Conservation (phyloP, 1,140 invertebrate species). For the Oncopodura yosiiana region DNA sequence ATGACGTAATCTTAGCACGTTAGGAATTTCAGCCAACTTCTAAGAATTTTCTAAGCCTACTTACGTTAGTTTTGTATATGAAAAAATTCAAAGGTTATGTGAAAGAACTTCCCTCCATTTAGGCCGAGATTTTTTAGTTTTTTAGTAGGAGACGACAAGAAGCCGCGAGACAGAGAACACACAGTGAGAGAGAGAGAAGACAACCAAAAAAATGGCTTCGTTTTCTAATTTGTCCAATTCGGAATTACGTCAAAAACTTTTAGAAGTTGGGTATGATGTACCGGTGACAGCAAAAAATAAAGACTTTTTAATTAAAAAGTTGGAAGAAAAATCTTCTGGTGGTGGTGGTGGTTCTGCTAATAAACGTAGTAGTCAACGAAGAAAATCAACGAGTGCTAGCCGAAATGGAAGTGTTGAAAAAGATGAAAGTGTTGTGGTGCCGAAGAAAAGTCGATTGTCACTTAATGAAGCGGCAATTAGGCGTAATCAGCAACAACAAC, state of each 20-base stretch:
- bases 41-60: too few species aligned
- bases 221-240: conserved; percentile 22
- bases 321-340: conserved; percentile 9
- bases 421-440: background rate
- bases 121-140: too few species aligned
- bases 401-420: background rate
- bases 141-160: too few species aligned
- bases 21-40: too few species aligned
- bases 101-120: too few species aligned
- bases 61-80: too few species aligned
- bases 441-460: conserved; percentile 1
- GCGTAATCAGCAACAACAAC: background rate
- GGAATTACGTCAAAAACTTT: conserved; percentile 30
- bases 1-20: too few species aligned
- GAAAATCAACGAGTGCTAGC: too few species aligned
- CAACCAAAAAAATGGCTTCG: too few species aligned
- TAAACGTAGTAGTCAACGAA: background rate
- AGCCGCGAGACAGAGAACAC: too few species aligned
- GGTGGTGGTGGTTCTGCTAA: background rate
- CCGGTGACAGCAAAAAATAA: conserved; percentile 32
- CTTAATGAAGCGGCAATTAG: background rate
- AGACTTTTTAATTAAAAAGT: conserved; percentile 31
- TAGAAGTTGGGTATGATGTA: conserved; percentile 31
- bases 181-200: too few species aligned
- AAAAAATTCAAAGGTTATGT: too few species aligned